phyloP scores from a whole-genome alignment of 2,888 invertebrate species.

The Autographa pulchrina region DNA sequence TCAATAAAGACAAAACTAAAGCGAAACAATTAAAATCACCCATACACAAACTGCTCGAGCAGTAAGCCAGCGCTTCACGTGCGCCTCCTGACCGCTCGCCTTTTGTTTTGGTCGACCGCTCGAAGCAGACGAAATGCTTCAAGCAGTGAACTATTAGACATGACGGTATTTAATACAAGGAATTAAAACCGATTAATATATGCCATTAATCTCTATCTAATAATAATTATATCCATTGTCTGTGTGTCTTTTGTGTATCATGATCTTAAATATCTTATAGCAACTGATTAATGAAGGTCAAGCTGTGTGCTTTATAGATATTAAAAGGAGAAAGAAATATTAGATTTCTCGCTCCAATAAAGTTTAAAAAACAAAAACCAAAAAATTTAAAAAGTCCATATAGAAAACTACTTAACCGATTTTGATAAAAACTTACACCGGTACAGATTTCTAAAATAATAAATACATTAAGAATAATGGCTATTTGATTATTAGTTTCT shows the following conservation, averaged over 20 bases:
- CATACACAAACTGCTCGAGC: too few relatives aligned
- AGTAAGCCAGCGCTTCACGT: too few relatives aligned
- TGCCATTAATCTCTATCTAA: slow-evolving; percentile 23
- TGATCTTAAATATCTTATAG: background rate
- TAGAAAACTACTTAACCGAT: too few relatives aligned
- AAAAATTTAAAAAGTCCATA: too few relatives aligned
- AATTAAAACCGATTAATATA: slow-evolving; percentile 7
- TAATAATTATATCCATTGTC: slow-evolving; percentile 6
- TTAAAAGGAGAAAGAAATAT: background rate
- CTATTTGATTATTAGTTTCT: background rate
- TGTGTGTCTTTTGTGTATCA: background rate
- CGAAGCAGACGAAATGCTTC: too few relatives aligned
- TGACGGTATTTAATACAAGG: background rate
- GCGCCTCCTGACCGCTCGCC: too few relatives aligned
- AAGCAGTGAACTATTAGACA: slow-evolving; percentile 24
- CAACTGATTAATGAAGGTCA: slow-evolving; percentile 1
- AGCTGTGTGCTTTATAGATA: background rate
- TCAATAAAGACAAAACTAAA: too few relatives aligned
- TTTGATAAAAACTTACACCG: too few relatives aligned
- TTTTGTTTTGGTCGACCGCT: too few relatives aligned
- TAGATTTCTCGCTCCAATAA: background rate
- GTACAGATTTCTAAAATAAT: too few relatives aligned
- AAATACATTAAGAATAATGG: background rate
- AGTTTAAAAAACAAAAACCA: background rate
- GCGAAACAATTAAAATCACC: too few relatives aligned